These are phyloP conservation scores for Ptychoptera contaminata DNA, from an alignment of 2,888 invertebrate genomes.

Conservation along the genomic window DNA sequence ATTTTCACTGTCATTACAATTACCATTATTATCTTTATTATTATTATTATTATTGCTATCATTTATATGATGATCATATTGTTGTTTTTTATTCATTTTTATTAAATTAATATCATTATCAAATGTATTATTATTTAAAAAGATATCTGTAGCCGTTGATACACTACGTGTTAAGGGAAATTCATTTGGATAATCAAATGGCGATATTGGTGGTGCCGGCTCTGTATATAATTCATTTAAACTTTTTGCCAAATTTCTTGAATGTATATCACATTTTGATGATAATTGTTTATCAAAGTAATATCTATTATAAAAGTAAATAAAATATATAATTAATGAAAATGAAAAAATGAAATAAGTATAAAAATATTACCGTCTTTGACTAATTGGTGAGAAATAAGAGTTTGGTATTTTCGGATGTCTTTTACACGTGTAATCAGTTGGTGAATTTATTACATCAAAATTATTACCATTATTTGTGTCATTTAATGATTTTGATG, in stretches of 20 bases:
- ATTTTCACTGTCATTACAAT: not conserved
- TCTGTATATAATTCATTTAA: slow-evolving; percentile 28
- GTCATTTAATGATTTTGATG: no score
- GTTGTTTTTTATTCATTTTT: not conserved
- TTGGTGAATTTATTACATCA: no score
- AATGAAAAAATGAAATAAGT: no score
- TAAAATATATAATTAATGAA: not conserved
- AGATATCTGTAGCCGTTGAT: slow-evolving; percentile 29
- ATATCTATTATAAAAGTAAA: slow-evolving; percentile 16
- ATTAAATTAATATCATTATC: not conserved
- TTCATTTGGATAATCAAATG: slow-evolving; percentile 19
- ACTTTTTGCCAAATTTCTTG: slow-evolving; percentile 27
- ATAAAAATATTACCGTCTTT: not conserved
- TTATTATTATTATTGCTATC: not conserved
- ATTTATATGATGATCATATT: not conserved
- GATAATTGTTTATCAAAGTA: slow-evolving; percentile 24
- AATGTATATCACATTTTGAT: slow-evolving; percentile 24
- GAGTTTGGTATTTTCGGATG: not conserved
- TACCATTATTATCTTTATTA: not conserved
- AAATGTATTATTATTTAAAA: slow-evolving; percentile 9
- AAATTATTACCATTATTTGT: no score
- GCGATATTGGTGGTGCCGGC: slow-evolving; percentile 14
- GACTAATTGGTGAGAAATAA: not conserved
- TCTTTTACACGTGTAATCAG: not conserved
- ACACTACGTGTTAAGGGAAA: slow-evolving; percentile 28